Evolutionary conservation across 2,797 vertebrate genomes (phyloP).

Genomic region (Momotus momota): DNA sequence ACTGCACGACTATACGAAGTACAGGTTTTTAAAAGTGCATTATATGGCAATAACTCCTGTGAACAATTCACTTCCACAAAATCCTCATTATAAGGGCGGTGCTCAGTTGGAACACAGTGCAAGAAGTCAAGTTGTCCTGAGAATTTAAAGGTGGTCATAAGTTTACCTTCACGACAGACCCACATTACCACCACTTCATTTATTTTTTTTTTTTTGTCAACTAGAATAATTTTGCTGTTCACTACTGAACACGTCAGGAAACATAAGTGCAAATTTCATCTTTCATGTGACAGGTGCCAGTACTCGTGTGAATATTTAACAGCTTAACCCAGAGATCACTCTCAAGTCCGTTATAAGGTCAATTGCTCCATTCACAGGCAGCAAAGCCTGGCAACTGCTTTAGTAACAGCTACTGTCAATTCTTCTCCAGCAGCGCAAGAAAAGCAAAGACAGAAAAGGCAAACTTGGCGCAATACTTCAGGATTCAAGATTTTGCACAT

Average conservation of each 20-base stretch:
- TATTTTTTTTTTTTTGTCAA: background rate
- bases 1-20: background rate
- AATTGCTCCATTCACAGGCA: background rate
- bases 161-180: background rate
- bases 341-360: background rate
- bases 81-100: background rate
- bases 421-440: background rate
- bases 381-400: background rate
- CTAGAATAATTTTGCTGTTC: background rate
- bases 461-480: background rate
- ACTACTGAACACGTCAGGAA: background rate
- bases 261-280: background rate
- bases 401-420: background rate
- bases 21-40: constrained; percentile 49
- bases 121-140: constrained; percentile 46
- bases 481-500: background rate
- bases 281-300: background rate
- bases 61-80: constrained; percentile 35
- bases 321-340: background rate
- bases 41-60: background rate
- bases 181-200: background rate
- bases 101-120: constrained; percentile 30
- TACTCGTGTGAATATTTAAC: background rate
- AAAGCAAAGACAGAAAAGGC: background rate
- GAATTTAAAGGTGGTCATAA: background rate